phyloP scores from a whole-genome alignment of 2,888 invertebrate genomes.

The Amphimallon solstitiale region DNA sequence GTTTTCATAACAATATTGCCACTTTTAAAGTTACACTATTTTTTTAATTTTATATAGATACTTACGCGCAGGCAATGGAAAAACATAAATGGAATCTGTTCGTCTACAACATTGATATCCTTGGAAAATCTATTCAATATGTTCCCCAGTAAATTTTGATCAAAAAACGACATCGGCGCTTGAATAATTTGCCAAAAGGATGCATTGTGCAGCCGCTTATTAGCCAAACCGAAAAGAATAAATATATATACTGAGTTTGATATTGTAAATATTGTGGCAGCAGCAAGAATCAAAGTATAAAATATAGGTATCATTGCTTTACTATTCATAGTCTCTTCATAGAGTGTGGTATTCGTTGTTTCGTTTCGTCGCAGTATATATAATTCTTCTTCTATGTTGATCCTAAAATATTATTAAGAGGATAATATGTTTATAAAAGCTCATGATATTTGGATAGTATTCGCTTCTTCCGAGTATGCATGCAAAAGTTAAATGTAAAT shows the following conservation, averaged over 20 bases:
- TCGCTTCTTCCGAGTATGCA: no score
- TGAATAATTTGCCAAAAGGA: slow-evolving; percentile 45
- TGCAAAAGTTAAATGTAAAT: no score
- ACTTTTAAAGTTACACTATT: background rate
- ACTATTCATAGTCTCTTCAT: slow-evolving; percentile 5
- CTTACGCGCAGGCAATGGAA: slow-evolving; percentile 43
- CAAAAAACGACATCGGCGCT: slow-evolving; percentile 49
- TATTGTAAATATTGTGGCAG: slow-evolving; percentile 39
- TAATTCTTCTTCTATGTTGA: slow-evolving; percentile 35
- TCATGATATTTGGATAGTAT: no score
- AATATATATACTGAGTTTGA: slow-evolving; percentile 49
- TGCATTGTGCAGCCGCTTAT: slow-evolving; percentile 47
- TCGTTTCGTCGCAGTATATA: slow-evolving; percentile 9
- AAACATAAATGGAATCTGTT: slow-evolving; percentile 44
- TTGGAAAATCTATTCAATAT: slow-evolving; percentile 50
- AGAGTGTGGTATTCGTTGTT: slow-evolving; percentile 27
- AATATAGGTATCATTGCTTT: slow-evolving; percentile 30
- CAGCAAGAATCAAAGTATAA: slow-evolving; percentile 29
- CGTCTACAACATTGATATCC: slow-evolving; percentile 50
- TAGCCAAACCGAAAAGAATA: slow-evolving; percentile 49
- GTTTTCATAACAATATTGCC: no score
- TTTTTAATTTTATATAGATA: background rate
- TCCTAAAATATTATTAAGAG: slow-evolving; percentile 19
- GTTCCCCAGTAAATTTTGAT: slow-evolving; percentile 47
- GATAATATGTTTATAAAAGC: no score